phyloP scores from a whole-genome alignment of 2,797 vertebrate genomes.

The Rhyacichthys aspro region DNA sequence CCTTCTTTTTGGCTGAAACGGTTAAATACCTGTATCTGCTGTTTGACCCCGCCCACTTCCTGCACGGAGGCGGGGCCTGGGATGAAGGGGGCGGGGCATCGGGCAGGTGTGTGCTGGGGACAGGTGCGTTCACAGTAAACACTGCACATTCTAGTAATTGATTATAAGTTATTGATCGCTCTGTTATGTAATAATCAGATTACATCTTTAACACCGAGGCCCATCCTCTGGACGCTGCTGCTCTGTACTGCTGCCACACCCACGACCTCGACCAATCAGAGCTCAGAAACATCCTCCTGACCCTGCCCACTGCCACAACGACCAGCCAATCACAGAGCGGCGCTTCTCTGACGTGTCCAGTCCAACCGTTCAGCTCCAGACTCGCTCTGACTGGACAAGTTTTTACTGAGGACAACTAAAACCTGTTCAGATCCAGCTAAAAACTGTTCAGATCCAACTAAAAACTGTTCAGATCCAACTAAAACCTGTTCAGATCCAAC shows the following conservation, averaged over 20 bases:
- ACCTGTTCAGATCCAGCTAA: too few species aligned
- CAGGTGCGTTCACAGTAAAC: constrained; percentile 94
- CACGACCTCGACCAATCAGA: constrained; percentile 84
- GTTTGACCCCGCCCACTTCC: constrained; percentile 94
- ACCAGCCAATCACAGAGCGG: constrained; percentile 55
- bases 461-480: too few species aligned
- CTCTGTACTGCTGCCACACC: constrained; percentile 90
- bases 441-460: too few species aligned
- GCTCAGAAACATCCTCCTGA: constrained; percentile 85
- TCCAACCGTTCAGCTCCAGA: constrained; percentile 90
- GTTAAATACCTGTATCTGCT: constrained; percentile 96
- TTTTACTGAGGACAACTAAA: constrained; percentile 81
- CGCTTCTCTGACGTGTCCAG: constrained; percentile 90
- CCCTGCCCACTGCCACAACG: background rate
- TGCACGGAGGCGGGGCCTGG: constrained; percentile 83
- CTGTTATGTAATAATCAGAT: background rate
- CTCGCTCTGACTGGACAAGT: constrained; percentile 91
- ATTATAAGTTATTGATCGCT: background rate
- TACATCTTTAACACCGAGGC: constrained; percentile 95
- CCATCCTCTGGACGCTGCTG: constrained; percentile 93
- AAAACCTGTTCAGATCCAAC: too few species aligned
- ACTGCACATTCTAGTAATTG: constrained; percentile 67
- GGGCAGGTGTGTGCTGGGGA: constrained; percentile 87
- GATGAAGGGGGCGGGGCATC: constrained; percentile 80
- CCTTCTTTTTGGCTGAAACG: constrained; percentile 96